Conservation (phyloP, 2,113 vertebrate genomes). For the Dicerorhinus sumatrensis region DNA sequence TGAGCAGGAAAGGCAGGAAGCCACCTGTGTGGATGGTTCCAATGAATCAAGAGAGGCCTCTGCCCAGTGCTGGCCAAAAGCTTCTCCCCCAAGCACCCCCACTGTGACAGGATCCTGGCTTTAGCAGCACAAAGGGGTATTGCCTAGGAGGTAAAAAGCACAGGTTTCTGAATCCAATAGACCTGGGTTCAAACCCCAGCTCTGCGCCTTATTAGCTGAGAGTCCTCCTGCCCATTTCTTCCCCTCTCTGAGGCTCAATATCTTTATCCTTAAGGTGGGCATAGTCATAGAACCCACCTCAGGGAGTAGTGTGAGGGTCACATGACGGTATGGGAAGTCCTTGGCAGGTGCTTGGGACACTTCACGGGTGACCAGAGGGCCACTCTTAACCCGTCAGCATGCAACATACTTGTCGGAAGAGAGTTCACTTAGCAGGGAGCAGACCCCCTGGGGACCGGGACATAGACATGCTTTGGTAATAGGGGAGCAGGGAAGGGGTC, state of each 20-base stretch:
- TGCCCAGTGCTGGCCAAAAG: not conserved
- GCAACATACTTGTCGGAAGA: not conserved
- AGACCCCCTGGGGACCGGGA: not conserved
- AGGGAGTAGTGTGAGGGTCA: not conserved
- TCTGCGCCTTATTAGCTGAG: not conserved
- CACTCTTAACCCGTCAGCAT: rapidly evolving
- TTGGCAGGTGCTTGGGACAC: not conserved
- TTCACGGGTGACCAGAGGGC: not conserved
- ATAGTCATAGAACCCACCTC: not conserved
- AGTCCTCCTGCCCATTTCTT: not conserved
- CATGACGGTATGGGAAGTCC: not conserved
- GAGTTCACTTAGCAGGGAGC: not conserved
- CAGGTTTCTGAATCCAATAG: rapidly evolving
- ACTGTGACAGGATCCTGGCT: rapidly evolving
- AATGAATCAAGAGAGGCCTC: not conserved
- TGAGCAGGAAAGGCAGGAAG: not conserved
- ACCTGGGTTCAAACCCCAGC: not conserved
- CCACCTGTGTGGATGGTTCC: not conserved
- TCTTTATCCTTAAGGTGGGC: not conserved
- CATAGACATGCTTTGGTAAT: not conserved
- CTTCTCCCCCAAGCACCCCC: not conserved
- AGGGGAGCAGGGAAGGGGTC: not conserved
- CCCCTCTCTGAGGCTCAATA: not conserved
- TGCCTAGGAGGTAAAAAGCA: rapidly evolving
- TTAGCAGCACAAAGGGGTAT: rapidly evolving